These are phyloP conservation scores for Volucella inflata DNA, from an alignment of 2,888 invertebrate species.

Conservation along the genomic window DNA sequence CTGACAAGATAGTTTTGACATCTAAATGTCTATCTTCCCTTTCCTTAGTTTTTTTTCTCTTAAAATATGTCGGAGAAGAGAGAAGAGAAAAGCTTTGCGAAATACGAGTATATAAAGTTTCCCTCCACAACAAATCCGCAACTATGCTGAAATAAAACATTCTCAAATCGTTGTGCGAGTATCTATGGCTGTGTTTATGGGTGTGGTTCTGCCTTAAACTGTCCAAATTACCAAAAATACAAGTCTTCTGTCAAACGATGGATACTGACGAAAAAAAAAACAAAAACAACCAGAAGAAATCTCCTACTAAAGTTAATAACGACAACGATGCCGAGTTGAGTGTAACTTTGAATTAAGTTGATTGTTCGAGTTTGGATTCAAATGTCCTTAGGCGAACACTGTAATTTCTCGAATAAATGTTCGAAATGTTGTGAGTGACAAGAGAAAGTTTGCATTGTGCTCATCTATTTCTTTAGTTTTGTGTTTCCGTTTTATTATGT, in stretches of 20 bases:
- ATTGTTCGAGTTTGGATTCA: too few species aligned
- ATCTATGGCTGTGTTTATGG: not conserved
- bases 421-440: constrained; percentile 8
- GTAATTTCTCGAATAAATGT: constrained; percentile 41
- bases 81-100: constrained; percentile 10
- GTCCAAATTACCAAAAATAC: constrained; percentile 10
- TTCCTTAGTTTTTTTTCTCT: too few species aligned
- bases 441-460: constrained; percentile 15
- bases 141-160: constrained; percentile 7
- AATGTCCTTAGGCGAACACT: constrained; percentile 26
- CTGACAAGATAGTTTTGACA: constrained; percentile 10
- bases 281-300: constrained; percentile 7
- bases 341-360: constrained; percentile 38
- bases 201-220: not conserved
- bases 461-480: not conserved
- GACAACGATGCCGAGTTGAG: constrained; percentile 23
- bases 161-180: constrained; percentile 24
- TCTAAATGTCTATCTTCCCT: not conserved
- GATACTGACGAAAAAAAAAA: not conserved
- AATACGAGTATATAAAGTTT: not conserved
- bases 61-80: too few species aligned
- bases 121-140: constrained; percentile 19
- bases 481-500: not conserved
- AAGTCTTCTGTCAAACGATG: constrained; percentile 15
- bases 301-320: constrained; percentile 49